Percentiles rank a stretch among this genome's conserved stretches.
Conservation (phyloP, 2,797 vertebrate genomes). For the Spinus olivaceus region DNA sequence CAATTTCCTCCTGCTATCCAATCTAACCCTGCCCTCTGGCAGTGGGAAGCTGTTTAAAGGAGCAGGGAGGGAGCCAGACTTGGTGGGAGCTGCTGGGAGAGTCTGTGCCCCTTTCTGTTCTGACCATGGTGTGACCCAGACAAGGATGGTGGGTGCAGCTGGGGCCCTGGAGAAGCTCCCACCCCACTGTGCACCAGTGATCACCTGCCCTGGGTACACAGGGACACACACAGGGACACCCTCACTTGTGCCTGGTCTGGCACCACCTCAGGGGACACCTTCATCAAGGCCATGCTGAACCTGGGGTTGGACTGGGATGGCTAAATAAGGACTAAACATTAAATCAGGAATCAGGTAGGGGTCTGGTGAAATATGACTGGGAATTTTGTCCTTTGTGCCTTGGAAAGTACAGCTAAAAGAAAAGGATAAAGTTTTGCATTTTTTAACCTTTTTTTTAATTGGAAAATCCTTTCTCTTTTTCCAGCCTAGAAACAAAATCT, state of each 20-base stretch:
- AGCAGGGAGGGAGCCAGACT: background rate
- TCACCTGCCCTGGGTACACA: too few relatives aligned
- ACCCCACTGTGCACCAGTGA: background rate
- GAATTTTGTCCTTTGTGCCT: background rate
- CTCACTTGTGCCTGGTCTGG: background rate
- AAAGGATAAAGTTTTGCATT: background rate
- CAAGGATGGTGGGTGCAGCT: fast-evolving
- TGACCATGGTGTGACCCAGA: background rate
- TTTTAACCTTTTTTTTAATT: background rate
- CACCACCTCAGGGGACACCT: background rate
- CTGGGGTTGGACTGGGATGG: background rate
- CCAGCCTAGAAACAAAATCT: background rate
- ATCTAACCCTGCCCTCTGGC: background rate
- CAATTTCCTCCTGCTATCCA: background rate
- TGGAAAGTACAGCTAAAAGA: background rate
- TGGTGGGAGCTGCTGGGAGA: background rate
- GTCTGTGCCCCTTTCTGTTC: background rate
- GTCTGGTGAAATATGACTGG: background rate
- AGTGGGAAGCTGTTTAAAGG: background rate
- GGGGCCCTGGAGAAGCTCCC: background rate
- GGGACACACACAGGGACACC: background rate
- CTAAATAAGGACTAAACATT: background rate
- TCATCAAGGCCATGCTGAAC: background rate
- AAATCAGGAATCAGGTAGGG: background rate
- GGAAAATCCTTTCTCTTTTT: background rate